Evolutionary conservation across 2,797 vertebrate genomes (phyloP).

Genomic region (Philypnodon macrostomus): DNA sequence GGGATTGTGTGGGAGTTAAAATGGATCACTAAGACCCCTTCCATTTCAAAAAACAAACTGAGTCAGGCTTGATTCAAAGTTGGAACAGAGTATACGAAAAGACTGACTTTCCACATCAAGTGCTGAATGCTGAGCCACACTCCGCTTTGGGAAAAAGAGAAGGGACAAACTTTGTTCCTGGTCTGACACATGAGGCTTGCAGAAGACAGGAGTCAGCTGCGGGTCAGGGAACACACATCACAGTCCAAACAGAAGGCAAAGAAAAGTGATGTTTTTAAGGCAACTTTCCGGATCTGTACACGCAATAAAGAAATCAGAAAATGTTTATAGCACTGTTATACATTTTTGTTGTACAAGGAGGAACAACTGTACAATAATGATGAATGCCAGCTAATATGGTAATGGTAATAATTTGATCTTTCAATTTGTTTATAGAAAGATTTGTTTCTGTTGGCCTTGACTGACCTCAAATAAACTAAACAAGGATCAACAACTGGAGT

Average conservation of each 20-base stretch:
- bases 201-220: conserved; percentile 14
- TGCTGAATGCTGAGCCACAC: conserved; percentile 19
- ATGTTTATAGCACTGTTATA: no score
- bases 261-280: not conserved
- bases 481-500: no score
- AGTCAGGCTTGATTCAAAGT: conserved; percentile 42
- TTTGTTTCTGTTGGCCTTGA: no score
- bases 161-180: conserved; percentile 22
- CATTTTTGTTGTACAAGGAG: no score
- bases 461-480: no score
- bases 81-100: conserved; percentile 19
- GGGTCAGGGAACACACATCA: conserved; percentile 14
- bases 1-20: conserved; percentile 24
- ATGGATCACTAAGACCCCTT: conserved; percentile 12
- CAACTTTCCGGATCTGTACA: not conserved
- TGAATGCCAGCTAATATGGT: no score
- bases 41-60: conserved; percentile 27
- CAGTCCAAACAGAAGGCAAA: not conserved
- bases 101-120: conserved; percentile 12
- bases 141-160: conserved; percentile 18
- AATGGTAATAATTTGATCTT: no score
- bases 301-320: no score
- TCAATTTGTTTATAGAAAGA: no score
- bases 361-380: no score
- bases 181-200: conserved; percentile 18